phyloP scores from a whole-genome alignment of 2,113 vertebrate species.

The Leptocoma aspasia region DNA sequence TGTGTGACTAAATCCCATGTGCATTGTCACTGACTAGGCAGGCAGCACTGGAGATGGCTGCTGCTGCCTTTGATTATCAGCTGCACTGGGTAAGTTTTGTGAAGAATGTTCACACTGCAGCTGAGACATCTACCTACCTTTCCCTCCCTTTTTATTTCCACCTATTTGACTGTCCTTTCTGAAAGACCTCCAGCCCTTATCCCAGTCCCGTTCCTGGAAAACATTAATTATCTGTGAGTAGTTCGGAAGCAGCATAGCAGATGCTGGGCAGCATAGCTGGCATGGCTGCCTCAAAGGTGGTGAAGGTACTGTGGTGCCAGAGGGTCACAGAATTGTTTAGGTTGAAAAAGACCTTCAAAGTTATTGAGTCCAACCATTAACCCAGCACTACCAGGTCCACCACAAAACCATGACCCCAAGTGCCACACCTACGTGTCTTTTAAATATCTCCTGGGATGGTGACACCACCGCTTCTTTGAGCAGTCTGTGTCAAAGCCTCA shows the following conservation, averaged over 20 bases:
- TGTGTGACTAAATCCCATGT: not conserved
- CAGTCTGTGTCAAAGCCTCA: not conserved
- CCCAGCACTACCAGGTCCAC: not conserved
- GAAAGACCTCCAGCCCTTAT: not conserved
- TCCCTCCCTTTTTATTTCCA: not conserved
- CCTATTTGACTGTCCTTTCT: not conserved
- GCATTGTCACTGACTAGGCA: not conserved
- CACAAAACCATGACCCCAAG: not conserved
- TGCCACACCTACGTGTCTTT: not conserved
- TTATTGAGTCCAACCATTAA: not conserved
- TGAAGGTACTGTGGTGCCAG: not conserved
- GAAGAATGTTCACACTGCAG: not conserved
- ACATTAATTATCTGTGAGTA: not conserved
- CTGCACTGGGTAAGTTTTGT: not conserved
- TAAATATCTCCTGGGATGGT: not conserved
- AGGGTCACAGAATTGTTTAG: not conserved
- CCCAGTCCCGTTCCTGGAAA: not conserved
- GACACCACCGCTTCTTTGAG: accelerated
- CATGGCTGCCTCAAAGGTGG: not conserved
- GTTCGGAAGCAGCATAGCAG: not conserved
- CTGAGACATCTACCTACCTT: not conserved
- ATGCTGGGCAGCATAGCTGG: not conserved
- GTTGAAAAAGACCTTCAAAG: not conserved
- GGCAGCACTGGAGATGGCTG: not conserved
- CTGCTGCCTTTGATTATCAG: not conserved